phyloP scores from a whole-genome alignment of 2,888 invertebrate genomes.

The Apeira syringaria region DNA sequence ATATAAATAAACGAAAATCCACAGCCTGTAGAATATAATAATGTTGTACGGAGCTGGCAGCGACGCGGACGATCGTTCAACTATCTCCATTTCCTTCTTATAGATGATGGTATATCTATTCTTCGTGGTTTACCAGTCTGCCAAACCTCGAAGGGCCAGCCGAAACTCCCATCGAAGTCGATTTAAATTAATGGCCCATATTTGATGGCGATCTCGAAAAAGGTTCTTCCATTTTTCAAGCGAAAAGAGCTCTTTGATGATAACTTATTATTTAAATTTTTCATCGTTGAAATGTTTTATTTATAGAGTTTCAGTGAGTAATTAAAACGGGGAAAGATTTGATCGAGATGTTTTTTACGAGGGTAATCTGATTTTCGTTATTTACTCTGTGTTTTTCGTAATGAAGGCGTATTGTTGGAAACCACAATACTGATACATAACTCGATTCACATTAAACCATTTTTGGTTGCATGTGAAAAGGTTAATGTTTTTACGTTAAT shows the following conservation, averaged over 20 bases:
- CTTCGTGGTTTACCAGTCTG: conserved; percentile 2
- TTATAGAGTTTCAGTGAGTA: neutral
- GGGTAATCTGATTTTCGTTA: neutral
- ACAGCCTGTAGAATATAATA: too few species aligned
- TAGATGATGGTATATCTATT: too few species aligned
- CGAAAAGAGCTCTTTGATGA: conserved; percentile 10
- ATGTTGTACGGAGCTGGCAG: too few species aligned
- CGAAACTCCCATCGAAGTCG: conserved; percentile 15
- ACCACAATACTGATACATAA: too few species aligned
- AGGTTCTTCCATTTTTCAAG: conserved; percentile 11
- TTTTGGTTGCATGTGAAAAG: too few species aligned
- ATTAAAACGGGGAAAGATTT: conserved; percentile 3
- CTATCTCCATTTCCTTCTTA: too few species aligned
- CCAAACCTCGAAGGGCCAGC: conserved; percentile 4
- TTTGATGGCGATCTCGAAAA: conserved; percentile 19
- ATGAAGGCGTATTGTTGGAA: too few species aligned
- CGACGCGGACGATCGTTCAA: too few species aligned
- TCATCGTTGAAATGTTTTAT: conserved; percentile 8
- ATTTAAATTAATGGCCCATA: conserved; percentile 22
- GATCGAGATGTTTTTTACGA: neutral
- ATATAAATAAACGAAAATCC: too few species aligned
- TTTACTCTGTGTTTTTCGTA: neutral
- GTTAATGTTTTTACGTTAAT: too few species aligned
- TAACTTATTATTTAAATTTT: conserved; percentile 18
- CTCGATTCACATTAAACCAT: too few species aligned